Evolutionary conservation across 1,140 invertebrate species (phyloP).

Genomic region (Tetraneura akinire): DNA sequence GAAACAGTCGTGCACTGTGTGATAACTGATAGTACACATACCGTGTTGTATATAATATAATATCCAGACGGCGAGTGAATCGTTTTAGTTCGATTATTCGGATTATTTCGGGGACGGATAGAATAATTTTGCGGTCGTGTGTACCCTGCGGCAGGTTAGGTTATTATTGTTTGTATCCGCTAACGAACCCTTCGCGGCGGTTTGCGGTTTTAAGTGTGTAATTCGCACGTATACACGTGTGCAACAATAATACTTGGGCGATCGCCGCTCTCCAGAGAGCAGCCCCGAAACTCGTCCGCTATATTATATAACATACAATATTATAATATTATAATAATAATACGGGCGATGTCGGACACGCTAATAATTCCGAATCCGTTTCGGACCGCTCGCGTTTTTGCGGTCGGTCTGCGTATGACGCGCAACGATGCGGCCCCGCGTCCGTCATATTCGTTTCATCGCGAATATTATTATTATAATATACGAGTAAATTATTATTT

Average conservation of each 20-base stretch:
- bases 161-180: neutral
- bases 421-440: neutral
- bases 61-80: too few relatives aligned
- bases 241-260: neutral
- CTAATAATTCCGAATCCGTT: neutral
- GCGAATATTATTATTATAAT: too few relatives aligned
- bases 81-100: constrained; percentile 24
- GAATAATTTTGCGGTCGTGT: constrained; percentile 7
- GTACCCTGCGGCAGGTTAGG: neutral
- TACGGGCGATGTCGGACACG: neutral
- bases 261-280: neutral
- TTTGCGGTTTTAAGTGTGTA: constrained; percentile 30
- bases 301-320: too few relatives aligned
- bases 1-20: constrained; percentile 5
- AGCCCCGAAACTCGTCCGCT: neutral
- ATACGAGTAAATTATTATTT: too few relatives aligned
- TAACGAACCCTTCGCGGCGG: neutral
- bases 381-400: neutral
- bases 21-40: neutral
- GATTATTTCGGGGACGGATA: neutral
- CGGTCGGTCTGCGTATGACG: constrained; percentile 31
- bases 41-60: too few relatives aligned
- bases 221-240: neutral
- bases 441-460: too few relatives aligned
- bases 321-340: too few relatives aligned